Percentiles rank a stretch among this genome's conserved stretches.
phyloP scores from a whole-genome alignment of 2,113 vertebrate species.

The Dermatemys mawii region DNA sequence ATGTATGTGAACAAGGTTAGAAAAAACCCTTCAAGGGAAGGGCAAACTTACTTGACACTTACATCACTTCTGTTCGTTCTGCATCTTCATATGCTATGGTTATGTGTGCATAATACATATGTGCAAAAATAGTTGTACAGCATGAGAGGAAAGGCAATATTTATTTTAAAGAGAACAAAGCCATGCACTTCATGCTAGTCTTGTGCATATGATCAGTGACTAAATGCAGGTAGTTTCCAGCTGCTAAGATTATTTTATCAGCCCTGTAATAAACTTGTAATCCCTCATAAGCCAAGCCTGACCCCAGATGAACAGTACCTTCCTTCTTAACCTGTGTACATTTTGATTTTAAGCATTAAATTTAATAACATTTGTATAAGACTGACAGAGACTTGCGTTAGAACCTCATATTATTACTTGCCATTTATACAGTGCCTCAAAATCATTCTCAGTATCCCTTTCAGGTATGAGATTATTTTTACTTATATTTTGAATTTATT shows the following conservation, averaged over 20 bases:
- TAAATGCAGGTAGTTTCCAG: slow-evolving; percentile 42
- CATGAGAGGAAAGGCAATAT: not conserved
- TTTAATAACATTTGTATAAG: too few species aligned
- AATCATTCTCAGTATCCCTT: slow-evolving; percentile 4
- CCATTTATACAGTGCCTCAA: slow-evolving; percentile 11
- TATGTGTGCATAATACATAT: not conserved
- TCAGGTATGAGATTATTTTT: not conserved
- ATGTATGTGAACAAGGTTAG: not conserved
- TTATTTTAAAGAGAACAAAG: slow-evolving; percentile 51
- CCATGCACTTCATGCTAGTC: not conserved
- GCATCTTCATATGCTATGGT: not conserved
- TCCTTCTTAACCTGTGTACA: too few species aligned
- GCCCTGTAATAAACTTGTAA: too few species aligned
- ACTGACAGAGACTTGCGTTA: not conserved
- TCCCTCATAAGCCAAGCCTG: too few species aligned
- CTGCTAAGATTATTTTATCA: not conserved
- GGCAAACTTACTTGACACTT: not conserved
- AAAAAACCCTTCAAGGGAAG: not conserved
- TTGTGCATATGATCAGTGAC: slow-evolving; percentile 24
- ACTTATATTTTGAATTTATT: not conserved
- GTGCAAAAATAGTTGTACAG: not conserved
- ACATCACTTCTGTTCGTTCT: not conserved
- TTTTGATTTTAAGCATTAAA: too few species aligned
- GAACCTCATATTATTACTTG: slow-evolving; percentile 3
- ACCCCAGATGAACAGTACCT: too few species aligned